Evolutionary conservation across 2,888 invertebrate species (phyloP).

Genomic region (Melieria picta): DNA sequence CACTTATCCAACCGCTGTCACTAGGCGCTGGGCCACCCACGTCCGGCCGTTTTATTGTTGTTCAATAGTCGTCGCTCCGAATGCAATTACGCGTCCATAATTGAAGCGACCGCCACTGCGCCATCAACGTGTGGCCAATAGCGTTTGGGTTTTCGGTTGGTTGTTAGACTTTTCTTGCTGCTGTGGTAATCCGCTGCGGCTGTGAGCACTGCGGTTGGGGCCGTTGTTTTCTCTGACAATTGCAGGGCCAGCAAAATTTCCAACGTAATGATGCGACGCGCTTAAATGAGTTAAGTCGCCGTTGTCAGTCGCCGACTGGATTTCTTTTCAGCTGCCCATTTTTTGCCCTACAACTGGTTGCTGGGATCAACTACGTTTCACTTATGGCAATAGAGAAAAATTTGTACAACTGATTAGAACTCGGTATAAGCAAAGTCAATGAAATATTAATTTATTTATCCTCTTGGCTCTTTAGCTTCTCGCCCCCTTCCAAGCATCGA

Average conservation of each 20-base stretch:
- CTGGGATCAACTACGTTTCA: neutral
- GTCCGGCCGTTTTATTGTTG: conserved; percentile 4
- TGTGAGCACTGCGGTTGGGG: conserved; percentile 7
- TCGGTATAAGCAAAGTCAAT: no score
- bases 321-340: neutral
- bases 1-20: no score
- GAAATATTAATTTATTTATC: no score
- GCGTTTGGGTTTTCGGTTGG: neutral
- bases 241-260: conserved; percentile 40
- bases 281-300: conserved; percentile 44
- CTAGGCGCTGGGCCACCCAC: no score
- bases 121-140: neutral
- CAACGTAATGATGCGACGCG: conserved; percentile 37
- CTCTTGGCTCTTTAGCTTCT: no score
- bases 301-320: conserved; percentile 15
- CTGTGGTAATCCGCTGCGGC: neutral
- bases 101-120: conserved; percentile 26
- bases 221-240: conserved; percentile 24
- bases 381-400: no score
- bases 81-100: conserved; percentile 36
- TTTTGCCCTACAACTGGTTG: neutral
- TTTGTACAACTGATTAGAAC: no score
- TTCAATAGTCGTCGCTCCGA: conserved; percentile 25
- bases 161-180: neutral
- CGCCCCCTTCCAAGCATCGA: no score